Percentiles rank a stretch among this genome's conserved stretches.
These are phyloP conservation scores for Tetramorium bicarinatum DNA, from an alignment of 2,888 invertebrate genomes.

Conservation along the genomic window DNA sequence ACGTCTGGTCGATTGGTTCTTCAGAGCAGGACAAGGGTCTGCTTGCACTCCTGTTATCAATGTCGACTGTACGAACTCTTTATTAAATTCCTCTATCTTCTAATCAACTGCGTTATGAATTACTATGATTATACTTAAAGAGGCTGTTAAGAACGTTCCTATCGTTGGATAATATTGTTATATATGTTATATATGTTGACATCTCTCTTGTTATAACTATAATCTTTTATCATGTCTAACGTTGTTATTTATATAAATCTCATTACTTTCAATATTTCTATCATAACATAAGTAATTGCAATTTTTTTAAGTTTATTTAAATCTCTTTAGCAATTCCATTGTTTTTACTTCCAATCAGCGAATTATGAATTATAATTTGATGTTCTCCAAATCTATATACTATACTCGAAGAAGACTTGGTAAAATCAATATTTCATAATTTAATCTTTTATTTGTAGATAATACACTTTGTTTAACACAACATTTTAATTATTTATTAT, in stretches of 20 bases:
- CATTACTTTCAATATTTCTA: neutral
- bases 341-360: neutral
- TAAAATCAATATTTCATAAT: too few species aligned
- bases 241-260: neutral
- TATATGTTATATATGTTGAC: too few species aligned
- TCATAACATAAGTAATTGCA: neutral
- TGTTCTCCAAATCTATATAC: too few species aligned
- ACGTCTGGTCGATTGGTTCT: slow-evolving; percentile 72
- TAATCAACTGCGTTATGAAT: slow-evolving; percentile 11
- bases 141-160: neutral
- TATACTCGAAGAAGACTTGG: too few species aligned
- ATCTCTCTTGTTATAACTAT: neutral
- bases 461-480: too few species aligned
- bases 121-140: neutral
- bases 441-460: too few species aligned
- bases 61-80: neutral
- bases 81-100: slow-evolving; percentile 2
- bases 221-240: neutral
- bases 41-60: neutral
- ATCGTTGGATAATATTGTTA: neutral
- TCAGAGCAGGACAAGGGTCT: slow-evolving; percentile 52
- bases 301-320: neutral
- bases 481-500: too few species aligned
- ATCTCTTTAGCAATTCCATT: neutral
- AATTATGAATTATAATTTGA: neutral